Base-by-base conservation (phyloP, 2,888 invertebrate species). In the Pyrgus malvae region DNA sequence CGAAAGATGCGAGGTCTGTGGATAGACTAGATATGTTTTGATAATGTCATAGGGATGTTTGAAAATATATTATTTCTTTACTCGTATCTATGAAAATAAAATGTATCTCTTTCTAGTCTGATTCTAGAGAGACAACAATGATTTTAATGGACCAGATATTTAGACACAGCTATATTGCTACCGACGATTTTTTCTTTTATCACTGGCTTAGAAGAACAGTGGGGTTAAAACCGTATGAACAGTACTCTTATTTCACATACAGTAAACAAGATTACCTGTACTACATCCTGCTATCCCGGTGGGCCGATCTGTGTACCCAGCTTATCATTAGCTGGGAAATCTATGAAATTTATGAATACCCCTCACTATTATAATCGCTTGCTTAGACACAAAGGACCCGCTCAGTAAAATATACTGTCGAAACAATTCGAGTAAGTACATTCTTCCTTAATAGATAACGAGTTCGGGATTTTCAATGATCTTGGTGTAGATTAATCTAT, bases 251-350 rank as follows among this genome's bases (percentile, higher is more conserved):
- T 37, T 53, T 29, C 35, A 14, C 21, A 70, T 71, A 71, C 66
- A 66, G 70, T 75, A 83, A 80, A 84, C 82, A 85, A 81, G 87
- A 88, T 88, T 88, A 88, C 72, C 72, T 66, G 64, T 51, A 16
- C 31, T 74, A 79, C 87, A 83, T 89, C 89, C 89, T 89, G 89
- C 85, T 67, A 67, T 80, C 81, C 79, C 76, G 89, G 89, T 89
- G 89, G 88, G 70, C 87, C 83, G 73, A 85, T 82, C 80, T 69
- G 71, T 72, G 64, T 60, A 60, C 53, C 51, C 35, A 51, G 48
- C 74, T 88, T 87, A 89, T 88, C 87, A 77, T 60, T 61, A 69
- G 76, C 75, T 75, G 70, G 72, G 72, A 75, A 72, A 54, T 54
- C 46, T 54, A 45, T 54, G 40, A 82, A 78, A 83, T 83, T 81